Conservation (phyloP, 2,797 vertebrate species). For the Distichodus sexfasciatus region DNA sequence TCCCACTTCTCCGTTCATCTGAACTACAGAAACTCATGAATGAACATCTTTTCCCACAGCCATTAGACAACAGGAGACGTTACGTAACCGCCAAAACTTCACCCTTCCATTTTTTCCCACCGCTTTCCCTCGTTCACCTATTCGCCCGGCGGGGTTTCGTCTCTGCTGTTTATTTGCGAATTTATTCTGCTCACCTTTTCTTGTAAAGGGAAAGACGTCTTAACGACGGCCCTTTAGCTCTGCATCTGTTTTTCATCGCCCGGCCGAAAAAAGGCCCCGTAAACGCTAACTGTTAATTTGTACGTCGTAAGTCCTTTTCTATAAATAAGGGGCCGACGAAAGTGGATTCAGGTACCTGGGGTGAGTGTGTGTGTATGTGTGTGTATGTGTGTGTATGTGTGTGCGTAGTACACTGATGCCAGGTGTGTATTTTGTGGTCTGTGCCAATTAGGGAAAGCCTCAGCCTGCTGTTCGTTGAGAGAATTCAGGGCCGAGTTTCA, state of each 20-base stretch:
- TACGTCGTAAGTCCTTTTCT: conserved; percentile 73
- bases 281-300: conserved; percentile 80
- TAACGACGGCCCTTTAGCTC: conserved; percentile 57
- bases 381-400: conserved; percentile 4
- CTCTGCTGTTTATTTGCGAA: conserved; percentile 73
- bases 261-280: conserved; percentile 69
- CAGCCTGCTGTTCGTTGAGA: conserved; percentile 28
- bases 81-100: background rate
- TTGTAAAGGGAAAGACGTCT: conserved; percentile 68
- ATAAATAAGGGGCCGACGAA: conserved; percentile 70
- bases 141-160: conserved; percentile 49
- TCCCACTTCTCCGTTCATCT: no score
- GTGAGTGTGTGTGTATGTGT: conserved; percentile 20
- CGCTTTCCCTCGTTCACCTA: background rate
- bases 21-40: no score
- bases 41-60: background rate
- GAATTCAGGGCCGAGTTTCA: conserved; percentile 9
- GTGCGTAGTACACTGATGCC: conserved; percentile 25
- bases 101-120: background rate
- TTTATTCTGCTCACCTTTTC: conserved; percentile 76
- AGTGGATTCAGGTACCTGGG: conserved; percentile 66
- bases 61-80: background rate
- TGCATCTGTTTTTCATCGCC: conserved; percentile 76
- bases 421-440: conserved; percentile 4
- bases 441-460: conserved; percentile 44